Conservation (phyloP, 2,113 vertebrate genomes). For the Melierax canorus region DNA sequence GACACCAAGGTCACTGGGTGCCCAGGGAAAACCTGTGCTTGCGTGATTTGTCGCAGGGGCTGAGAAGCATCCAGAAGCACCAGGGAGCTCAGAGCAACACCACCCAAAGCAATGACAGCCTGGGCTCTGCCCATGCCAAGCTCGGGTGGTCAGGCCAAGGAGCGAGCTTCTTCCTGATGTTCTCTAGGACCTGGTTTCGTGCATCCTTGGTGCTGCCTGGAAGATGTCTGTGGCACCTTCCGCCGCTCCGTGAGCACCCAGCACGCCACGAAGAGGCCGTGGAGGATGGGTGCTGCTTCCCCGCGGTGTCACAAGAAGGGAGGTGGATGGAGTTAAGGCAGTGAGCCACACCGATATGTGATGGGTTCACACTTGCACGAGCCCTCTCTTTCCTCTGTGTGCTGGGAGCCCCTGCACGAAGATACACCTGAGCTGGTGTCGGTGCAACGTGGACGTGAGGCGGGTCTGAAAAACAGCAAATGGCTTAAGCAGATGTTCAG, state of each 20-base stretch:
- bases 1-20: background rate
- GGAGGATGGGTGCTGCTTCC: background rate
- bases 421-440: background rate
- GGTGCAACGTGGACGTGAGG: background rate
- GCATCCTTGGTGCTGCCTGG: background rate
- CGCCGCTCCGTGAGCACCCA: too few species aligned
- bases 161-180: background rate
- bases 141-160: background rate
- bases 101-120: background rate
- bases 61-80: background rate
- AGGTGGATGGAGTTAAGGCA: background rate
- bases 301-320: background rate
- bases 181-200: background rate
- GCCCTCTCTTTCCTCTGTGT: background rate
- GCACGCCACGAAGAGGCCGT: too few species aligned
- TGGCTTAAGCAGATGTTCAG: background rate
- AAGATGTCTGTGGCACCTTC: background rate
- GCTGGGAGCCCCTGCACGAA: background rate
- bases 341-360: background rate
- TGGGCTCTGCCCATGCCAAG: background rate
- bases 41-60: background rate
- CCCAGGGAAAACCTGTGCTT: background rate
- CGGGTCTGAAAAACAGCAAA: background rate
- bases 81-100: background rate
- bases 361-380: background rate